Conservation (phyloP, 1,140 invertebrate genomes). For the Drosophila bifasciata region DNA sequence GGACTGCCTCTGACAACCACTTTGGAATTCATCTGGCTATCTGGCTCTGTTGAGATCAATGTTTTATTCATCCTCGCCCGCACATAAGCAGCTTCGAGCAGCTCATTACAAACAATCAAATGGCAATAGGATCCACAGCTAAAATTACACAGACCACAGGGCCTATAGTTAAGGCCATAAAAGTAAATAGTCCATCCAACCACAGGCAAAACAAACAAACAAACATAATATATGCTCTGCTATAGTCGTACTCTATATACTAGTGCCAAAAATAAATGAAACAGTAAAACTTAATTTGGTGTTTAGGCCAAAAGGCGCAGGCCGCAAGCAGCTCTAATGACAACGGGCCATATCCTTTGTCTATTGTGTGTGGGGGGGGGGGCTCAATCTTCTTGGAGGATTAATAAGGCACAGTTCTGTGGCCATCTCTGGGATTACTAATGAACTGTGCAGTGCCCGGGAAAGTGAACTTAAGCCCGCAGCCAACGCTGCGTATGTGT, state of each 20-base stretch:
- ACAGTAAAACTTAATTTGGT: conserved; percentile 80
- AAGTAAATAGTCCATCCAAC: conserved; percentile 49
- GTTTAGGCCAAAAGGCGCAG: conserved; percentile 58
- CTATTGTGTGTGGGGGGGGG: conserved; percentile 22
- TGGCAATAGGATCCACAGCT: conserved; percentile 55
- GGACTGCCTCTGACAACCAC: conserved; percentile 23
- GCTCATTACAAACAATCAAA: conserved; percentile 77
- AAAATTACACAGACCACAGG: conserved; percentile 52
- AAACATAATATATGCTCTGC: too few species aligned
- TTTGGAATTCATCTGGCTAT: conserved; percentile 12
- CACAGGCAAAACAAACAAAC: conserved; percentile 10
- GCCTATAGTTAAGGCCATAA: conserved; percentile 22
- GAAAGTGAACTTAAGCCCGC: conserved; percentile 66
- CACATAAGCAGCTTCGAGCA: conserved; percentile 32
- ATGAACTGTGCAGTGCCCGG: conserved; percentile 70
- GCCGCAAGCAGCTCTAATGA: conserved; percentile 67
- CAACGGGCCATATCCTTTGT: conserved; percentile 50
- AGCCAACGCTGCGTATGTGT: conserved; percentile 64
- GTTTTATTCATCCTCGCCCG: conserved; percentile 54
- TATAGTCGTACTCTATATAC: conserved; percentile 3
- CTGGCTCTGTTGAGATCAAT: conserved; percentile 33
- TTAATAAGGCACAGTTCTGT: conserved; percentile 75
- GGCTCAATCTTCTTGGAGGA: conserved; percentile 52
- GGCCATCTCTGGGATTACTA: conserved; percentile 57
- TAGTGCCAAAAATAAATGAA: conserved; percentile 64